Evolutionary conservation across 1,140 invertebrate genomes (phyloP).

Genomic region (Neodiprion virginianus): DNA sequence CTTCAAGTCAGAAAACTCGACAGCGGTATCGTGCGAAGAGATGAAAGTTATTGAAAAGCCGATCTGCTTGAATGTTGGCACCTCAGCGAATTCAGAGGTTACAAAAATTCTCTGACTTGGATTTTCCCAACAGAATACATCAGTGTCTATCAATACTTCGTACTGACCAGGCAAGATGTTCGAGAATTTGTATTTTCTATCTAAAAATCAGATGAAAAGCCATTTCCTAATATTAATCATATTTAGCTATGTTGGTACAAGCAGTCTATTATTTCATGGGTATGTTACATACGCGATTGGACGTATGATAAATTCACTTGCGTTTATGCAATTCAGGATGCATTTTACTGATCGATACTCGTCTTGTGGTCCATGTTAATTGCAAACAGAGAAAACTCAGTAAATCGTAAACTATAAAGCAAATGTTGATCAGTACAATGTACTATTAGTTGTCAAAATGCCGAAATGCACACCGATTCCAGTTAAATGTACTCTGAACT

Average conservation of each 20-base stretch:
- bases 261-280: neutral
- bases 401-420: no score
- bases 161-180: constrained; percentile 86
- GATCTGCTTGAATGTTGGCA: constrained; percentile 77
- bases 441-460: no score
- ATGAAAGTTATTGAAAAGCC: constrained; percentile 76
- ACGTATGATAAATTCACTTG: no score
- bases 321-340: no score
- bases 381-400: neutral
- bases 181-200: constrained; percentile 77
- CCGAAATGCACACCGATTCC: no score
- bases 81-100: constrained; percentile 68
- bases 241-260: no score
- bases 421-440: no score
- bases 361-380: neutral
- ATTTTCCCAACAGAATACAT: constrained; percentile 78
- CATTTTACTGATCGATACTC: no score
- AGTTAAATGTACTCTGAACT: no score
- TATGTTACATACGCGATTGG: neutral
- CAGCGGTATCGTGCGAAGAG: constrained; percentile 72
- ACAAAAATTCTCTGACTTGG: constrained; percentile 71
- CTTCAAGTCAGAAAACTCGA: constrained; percentile 44
- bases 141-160: constrained; percentile 71
- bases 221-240: neutral
- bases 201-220: constrained; percentile 56